Base-by-base conservation (phyloP, 2,113 vertebrate species). In the Cariama cristata region DNA sequence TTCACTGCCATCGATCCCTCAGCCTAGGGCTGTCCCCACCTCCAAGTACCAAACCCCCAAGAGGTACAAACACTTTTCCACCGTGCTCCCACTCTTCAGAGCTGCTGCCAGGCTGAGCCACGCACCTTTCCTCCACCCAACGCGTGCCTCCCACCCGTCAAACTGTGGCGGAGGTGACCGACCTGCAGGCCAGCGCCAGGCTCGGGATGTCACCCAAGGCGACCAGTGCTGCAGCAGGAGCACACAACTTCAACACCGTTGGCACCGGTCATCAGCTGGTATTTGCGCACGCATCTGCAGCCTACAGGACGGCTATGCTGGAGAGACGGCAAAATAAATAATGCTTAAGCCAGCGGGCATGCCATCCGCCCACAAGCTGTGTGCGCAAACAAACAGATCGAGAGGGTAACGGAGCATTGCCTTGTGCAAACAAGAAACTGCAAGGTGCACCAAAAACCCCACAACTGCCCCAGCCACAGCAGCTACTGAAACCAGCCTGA, bases 191-290 rank as follows among this genome's bases (percentile, higher is more conserved):
- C 74, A 45, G 60, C 23, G 3, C n/a, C 11, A 6, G 49, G 66
- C 74, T 77, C 0, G 0, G 69, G 69, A 15, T 33, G 59, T 20
- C 2, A 2, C 52, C 26, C 0, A 0, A 72, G 49, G 16, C 6
- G 21, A 50, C 30, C 45, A 40, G 44, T 2, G 0, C 67, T 53
- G 80, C 66, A 69, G 62, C 4, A 4, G n/a, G 49, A 66, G 44
- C 77, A 62, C 6, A 1, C 7, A 9, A 27, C 53, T 14, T 49
- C 40, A 33, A 7, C 2, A 4, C 17, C 58, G 19, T 4, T 66
- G 72, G 23, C 71, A 42, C 28, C 4, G 44, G 50, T 23, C 64
- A 21, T 38, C n/a, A n/a, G 49, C 21, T 83, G 42, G 11, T 44
- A 47, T 42, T 38, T 63, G 62, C 28, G 2, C n/a, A 4, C 0